Conservation (phyloP, 2,797 vertebrate species). For the Ctenochaetus hawaiiensis region DNA sequence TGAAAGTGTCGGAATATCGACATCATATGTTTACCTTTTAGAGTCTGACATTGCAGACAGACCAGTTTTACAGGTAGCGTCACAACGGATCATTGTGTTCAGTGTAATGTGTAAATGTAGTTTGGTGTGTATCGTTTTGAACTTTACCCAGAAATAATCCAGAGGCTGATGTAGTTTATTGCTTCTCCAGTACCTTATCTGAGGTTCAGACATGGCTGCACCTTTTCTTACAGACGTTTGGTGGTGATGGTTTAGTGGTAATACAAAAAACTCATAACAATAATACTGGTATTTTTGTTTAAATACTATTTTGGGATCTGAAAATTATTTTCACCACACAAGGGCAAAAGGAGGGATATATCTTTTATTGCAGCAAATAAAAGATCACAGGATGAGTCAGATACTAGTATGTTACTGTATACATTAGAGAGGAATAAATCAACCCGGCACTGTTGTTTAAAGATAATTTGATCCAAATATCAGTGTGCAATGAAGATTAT, state of each 20-base stretch:
- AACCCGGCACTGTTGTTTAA: not conserved
- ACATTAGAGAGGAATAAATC: not conserved
- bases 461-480: not conserved
- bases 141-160: no score
- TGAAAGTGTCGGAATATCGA: rapidly evolving
- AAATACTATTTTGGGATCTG: no score
- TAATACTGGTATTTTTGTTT: no score
- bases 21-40: rapidly evolving
- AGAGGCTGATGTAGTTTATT: no score
- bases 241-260: no score
- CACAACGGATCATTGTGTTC: not conserved
- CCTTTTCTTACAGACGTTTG: no score
- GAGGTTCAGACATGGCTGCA: no score
- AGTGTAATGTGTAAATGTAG: not conserved
- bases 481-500: no score
- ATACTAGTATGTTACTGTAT: not conserved
- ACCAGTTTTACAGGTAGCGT: not conserved
- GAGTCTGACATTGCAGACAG: not conserved
- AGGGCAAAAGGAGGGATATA: not conserved
- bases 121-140: no score
- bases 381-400: not conserved
- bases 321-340: not conserved
- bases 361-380: no score
- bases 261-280: no score
- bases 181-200: no score